phyloP scores from a whole-genome alignment of 2,113 vertebrate species.

The Cervus canadensis region DNA sequence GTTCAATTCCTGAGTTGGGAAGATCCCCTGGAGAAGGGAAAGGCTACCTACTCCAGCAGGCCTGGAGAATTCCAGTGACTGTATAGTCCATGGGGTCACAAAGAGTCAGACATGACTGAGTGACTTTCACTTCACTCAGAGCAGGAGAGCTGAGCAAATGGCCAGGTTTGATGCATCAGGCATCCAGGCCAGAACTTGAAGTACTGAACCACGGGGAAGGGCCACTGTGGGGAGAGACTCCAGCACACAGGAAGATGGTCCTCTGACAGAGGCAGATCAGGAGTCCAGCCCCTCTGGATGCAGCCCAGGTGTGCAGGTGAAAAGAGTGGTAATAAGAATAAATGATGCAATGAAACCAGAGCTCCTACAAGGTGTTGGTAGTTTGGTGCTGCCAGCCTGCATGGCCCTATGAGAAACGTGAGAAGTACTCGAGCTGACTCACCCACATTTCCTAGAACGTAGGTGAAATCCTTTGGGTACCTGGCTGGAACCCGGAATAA shows the following conservation, averaged over 20 bases:
- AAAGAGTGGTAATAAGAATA: not conserved
- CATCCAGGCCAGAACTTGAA: not conserved
- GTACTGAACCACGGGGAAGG: not conserved
- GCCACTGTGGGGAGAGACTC: not conserved
- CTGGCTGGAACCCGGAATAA: not conserved
- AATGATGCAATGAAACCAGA: not conserved
- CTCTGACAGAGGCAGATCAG: not conserved
- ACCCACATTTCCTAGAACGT: not conserved
- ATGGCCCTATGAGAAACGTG: not conserved
- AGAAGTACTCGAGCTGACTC: not conserved
- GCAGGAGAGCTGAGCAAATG: not conserved
- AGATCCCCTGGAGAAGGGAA: not conserved
- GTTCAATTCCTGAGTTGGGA: not conserved
- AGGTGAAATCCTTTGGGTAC: not conserved
- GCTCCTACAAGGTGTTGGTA: not conserved
- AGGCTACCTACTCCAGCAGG: not conserved
- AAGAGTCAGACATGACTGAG: not conserved
- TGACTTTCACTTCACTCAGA: not conserved
- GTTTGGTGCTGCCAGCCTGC: not conserved
- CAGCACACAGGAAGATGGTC: not conserved
- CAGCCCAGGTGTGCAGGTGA: not conserved
- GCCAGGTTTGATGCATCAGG: not conserved
- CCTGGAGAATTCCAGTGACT: not conserved
- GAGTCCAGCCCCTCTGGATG: not conserved
- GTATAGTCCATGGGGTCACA: not conserved